These are phyloP conservation scores for Chanos chanos DNA, from an alignment of 2,797 vertebrate genomes.

Conservation along the genomic window DNA sequence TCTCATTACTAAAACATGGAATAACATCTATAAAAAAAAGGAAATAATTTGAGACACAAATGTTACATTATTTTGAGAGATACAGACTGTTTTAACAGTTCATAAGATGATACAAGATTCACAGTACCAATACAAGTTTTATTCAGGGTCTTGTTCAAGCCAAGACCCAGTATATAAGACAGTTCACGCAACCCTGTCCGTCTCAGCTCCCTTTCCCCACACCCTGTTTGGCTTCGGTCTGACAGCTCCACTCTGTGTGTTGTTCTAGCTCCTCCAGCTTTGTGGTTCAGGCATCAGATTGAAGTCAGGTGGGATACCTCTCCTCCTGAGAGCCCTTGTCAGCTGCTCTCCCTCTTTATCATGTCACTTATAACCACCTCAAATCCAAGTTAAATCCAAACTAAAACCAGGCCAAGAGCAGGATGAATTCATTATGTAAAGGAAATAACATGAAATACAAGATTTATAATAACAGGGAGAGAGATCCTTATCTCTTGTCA, in stretches of 20 bases:
- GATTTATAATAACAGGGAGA: not conserved
- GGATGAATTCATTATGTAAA: not conserved
- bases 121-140: no score
- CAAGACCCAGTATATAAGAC: no score
- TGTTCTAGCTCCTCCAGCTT: not conserved
- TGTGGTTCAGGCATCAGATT: not conserved
- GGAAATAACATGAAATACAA: not conserved
- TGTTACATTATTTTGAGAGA: no score
- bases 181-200: not conserved
- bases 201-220: not conserved
- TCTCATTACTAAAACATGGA: no score
- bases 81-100: no score
- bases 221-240: not conserved
- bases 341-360: not conserved
- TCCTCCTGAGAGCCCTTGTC: not conserved
- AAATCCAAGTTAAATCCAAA: not conserved
- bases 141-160: no score
- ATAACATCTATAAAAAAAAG: no score
- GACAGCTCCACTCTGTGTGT: not conserved
- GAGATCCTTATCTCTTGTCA: slow-evolving; percentile 6
- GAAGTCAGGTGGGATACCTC: not conserved
- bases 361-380: not conserved
- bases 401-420: not conserved
- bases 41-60: no score
- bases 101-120: no score